Base-by-base conservation (phyloP, 1,140 invertebrate genomes). In the Listronotus oregonensis region DNA sequence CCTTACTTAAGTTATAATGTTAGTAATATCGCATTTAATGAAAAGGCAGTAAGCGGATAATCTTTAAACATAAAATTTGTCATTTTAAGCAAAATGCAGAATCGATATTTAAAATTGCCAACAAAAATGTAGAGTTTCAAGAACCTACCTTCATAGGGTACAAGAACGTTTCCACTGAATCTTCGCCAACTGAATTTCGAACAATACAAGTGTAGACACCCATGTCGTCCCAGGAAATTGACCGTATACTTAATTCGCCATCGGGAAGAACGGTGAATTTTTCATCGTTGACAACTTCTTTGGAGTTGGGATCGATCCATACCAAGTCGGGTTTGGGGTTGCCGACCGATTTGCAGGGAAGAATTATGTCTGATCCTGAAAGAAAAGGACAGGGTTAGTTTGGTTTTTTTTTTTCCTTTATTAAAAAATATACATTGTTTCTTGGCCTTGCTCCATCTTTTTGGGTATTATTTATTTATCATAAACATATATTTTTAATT, bases 141-240 rank as follows among this genome's bases (percentile, higher is more conserved):
- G 6, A 34, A 79, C 80, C 82, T 80, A 87, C 86, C 78, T 82
- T 73, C 78, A 89, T 81, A 10, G 92, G 90, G 75, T 94, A 94
- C 8, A 95, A 75, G 79, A 94, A 94, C 12, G 90, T 90, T 17
- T 83, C 80, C 1, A 81, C 81, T 3, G 80, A 78, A 68, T 90
- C 89, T 50, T 85, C 82, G 9, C 89, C 89, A 32, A 83, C 79
- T 1, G 78, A 70, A 76, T 92, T 93, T 62, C 85, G 82, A 5
- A 88, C 90, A 1, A 86, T 80, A 73, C 92, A 95, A 3, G 82
- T 86, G 80, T 88, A 95, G 9, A 80, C 81, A 27, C 91, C 92
- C 91, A 94, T 94, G 74, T 94, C 90, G 11, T 81, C 78, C 89
- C 90, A 95, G 14, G 79, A 80, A 12, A 94, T 75, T 31, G 84